A percentile compares a stretch with the other conserved stretches of the same genome.
phyloP scores from a whole-genome alignment of 2,113 vertebrate genomes.

The Platycercus adscitus region DNA sequence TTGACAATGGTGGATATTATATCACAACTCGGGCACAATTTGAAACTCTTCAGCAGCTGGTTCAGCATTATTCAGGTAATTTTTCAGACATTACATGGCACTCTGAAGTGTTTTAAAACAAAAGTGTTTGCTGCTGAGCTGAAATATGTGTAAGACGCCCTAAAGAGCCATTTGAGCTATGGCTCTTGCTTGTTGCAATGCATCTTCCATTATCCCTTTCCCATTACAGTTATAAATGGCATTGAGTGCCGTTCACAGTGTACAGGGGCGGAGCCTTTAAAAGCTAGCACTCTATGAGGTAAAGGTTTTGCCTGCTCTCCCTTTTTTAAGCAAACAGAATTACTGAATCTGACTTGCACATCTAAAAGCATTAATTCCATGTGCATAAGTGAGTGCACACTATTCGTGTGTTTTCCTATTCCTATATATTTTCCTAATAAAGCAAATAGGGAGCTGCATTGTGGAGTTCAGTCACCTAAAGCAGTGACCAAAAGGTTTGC shows the following conservation, averaged over 20 bases:
- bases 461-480: not conserved
- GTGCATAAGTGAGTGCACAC: not conserved
- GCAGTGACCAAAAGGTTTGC: not conserved
- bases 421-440: not conserved
- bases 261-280: not conserved
- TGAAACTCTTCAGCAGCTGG: conserved; percentile 93
- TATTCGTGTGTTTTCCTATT: not conserved
- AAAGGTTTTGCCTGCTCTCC: conserved; percentile 23
- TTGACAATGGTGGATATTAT: conserved; percentile 97
- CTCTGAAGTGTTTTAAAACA: conserved; percentile 40
- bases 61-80: conserved; percentile 97
- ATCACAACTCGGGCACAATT: conserved; percentile 98
- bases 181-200: conserved; percentile 5
- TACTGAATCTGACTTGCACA: not conserved
- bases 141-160: not conserved
- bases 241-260: not conserved
- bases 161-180: not conserved
- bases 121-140: conserved; percentile 21
- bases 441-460: not conserved
- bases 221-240: conserved; percentile 44
- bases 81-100: not conserved
- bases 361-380: not conserved
- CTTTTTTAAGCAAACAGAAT: conserved; percentile 35
- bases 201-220: conserved; percentile 1
- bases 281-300: not conserved